phyloP scores from a whole-genome alignment of 2,113 vertebrate genomes.

The Nannospalax galili region DNA sequence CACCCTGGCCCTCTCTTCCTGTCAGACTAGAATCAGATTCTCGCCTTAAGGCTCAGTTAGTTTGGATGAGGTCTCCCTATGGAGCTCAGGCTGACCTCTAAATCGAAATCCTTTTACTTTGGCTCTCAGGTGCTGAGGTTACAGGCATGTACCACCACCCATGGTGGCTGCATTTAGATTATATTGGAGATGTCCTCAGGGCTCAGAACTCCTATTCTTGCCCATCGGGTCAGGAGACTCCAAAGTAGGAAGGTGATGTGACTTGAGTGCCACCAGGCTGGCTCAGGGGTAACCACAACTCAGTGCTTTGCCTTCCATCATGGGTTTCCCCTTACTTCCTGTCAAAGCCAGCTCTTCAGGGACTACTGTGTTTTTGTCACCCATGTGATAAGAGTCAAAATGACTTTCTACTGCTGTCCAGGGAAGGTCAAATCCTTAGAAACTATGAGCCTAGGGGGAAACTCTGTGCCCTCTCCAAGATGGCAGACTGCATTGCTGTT shows the following conservation, averaged over 20 bases:
- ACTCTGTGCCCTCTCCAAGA: background rate
- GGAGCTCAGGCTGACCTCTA: background rate
- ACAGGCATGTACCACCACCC: background rate
- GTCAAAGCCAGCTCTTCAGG: no score
- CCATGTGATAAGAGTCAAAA: background rate
- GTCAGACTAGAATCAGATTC: background rate
- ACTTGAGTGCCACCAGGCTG: background rate
- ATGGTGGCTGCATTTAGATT: background rate
- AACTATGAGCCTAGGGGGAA: background rate
- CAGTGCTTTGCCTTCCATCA: background rate
- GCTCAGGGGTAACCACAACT: no score
- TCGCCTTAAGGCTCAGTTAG: background rate
- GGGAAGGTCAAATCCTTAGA: background rate
- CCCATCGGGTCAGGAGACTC: background rate
- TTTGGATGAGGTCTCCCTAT: background rate
- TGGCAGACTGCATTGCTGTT: accelerated
- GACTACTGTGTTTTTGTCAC: no score
- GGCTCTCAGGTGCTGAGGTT: background rate
- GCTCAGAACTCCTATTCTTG: accelerated
- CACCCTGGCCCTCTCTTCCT: no score
- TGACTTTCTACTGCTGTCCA: background rate
- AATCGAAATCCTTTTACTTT: background rate
- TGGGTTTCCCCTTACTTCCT: no score
- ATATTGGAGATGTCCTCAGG: background rate
- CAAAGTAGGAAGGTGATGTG: no score